These are phyloP conservation scores for Siderastrea radians DNA, from an alignment of 92 coral and sea anemone species.

Conservation along the genomic window DNA sequence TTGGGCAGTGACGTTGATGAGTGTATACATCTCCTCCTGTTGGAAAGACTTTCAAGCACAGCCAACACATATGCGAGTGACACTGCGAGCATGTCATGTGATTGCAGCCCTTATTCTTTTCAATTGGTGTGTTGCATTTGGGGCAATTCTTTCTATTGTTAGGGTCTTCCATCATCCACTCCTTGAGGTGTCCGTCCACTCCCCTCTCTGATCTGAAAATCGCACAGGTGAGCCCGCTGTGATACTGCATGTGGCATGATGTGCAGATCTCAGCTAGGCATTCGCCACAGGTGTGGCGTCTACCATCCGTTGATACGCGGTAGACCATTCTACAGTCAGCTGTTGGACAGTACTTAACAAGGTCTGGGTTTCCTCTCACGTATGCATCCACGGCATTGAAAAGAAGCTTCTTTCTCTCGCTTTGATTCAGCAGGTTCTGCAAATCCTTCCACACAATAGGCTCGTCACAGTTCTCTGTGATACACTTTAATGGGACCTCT, in stretches of 20 bases:
- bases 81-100: slow-evolving; percentile 81
- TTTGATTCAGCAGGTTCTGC: slow-evolving; percentile 59
- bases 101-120: slow-evolving; percentile 85
- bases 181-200: slow-evolving; percentile 37
- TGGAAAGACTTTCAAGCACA: slow-evolving; percentile 73
- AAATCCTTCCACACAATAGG: slow-evolving; percentile 68
- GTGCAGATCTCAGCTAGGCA: slow-evolving; percentile 79
- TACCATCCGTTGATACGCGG: slow-evolving; percentile 72
- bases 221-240: slow-evolving; percentile 85
- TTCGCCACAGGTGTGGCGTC: slow-evolving; percentile 78
- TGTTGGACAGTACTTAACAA: slow-evolving; percentile 83
- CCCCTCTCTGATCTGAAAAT: slow-evolving; percentile 72
- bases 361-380: slow-evolving; percentile 61
- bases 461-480: slow-evolving; percentile 71
- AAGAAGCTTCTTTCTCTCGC: slow-evolving; percentile 48
- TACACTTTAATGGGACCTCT: slow-evolving; percentile 83
- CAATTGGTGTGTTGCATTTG: slow-evolving; percentile 72
- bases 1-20: slow-evolving; percentile 72
- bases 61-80: slow-evolving; percentile 85
- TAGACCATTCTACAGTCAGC: slow-evolving; percentile 94
- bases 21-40: slow-evolving; percentile 56
- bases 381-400: slow-evolving; percentile 59
- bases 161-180: slow-evolving; percentile 75
- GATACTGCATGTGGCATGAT: slow-evolving; percentile 82
- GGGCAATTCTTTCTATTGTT: slow-evolving; percentile 83